These are phyloP conservation scores for Nicator chloris DNA, from an alignment of 2,113 vertebrate species.

Conservation along the genomic window DNA sequence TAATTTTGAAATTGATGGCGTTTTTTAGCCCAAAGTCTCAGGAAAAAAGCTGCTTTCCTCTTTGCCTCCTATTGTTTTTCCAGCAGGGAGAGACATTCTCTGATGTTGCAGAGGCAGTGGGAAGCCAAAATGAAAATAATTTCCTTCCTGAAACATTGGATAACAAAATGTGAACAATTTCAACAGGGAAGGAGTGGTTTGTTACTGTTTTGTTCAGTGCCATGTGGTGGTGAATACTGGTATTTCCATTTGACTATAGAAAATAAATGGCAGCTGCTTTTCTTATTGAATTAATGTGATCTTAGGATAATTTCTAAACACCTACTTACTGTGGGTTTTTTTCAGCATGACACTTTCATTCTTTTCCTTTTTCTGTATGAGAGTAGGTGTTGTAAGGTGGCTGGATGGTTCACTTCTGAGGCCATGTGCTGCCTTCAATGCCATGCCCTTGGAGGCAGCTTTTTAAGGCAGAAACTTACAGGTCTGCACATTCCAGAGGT, in stretches of 20 bases:
- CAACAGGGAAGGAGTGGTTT: not conserved
- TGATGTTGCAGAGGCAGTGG: constrained; percentile 46
- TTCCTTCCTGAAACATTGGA: constrained; percentile 53
- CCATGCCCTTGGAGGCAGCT: not conserved
- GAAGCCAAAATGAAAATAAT: constrained; percentile 49
- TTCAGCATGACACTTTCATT: not conserved
- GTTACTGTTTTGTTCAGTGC: not conserved
- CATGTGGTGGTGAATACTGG: not conserved
- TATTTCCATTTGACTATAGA: not conserved
- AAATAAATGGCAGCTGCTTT: constrained; percentile 14
- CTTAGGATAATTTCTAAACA: not conserved
- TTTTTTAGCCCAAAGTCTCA: constrained; percentile 60
- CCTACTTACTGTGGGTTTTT: rapidly evolving
- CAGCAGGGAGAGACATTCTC: constrained; percentile 46
- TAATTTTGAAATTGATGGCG: constrained; percentile 66
- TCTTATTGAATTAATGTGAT: not conserved
- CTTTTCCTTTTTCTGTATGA: not conserved
- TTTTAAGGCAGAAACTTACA: not conserved
- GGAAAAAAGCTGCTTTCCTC: constrained; percentile 58
- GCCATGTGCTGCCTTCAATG: rapidly evolving
- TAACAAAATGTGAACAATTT: constrained; percentile 56
- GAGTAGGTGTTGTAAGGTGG: too few relatives aligned
- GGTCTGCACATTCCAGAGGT: not conserved
- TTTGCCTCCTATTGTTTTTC: constrained; percentile 59
- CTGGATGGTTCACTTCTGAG: not conserved